Evolutionary conservation across 1,140 invertebrate species (phyloP), one percentile per base, ranked within the genome.

Genomic region (Drosophila athabasca): DNA sequence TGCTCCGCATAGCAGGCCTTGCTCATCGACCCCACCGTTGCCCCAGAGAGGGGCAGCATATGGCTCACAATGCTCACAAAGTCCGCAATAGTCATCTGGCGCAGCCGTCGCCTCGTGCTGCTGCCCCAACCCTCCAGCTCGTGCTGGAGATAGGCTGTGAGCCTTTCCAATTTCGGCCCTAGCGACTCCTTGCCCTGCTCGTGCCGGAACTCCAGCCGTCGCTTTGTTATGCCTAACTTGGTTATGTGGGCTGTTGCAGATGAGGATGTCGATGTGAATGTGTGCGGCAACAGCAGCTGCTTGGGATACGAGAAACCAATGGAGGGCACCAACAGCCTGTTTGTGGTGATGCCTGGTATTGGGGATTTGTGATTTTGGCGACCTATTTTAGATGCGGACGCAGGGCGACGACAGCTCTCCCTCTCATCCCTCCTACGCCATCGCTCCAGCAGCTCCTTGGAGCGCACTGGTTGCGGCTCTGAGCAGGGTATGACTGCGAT

Each of bases 221-320:
- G 66, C 46, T 65, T 66, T 65, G 62, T 39, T 39, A 39, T 39
- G 35, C 35, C 35, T 39, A 39, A 51, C 61, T 65, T 66, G 60
- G 62, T 51, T 35, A 66, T 35, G 31, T 64, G 39, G 45, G 45
- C 19, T 29, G 41, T 13, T 39, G 35, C 35, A 3, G 17, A 2
- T 29, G 44, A 1, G 2, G 44, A 22, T 49, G 35, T 13, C 9
- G 17, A 2, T 29, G 44, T 2, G 2, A 26, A 22, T 49, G 35
- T 13, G n/a, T 43, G 1, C 64, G 66, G 9, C 31, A 35, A 24
- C 26, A 24, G 54, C 66, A 11, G 35, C 35, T 39, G 35, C 65
- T 70, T 70, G 17, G 65, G 67, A 52, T 69, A 70, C 19, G 67
- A 70, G 26, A 70, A 70, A 19, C 67, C 67, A 50, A 69, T 70